Percentiles rank a stretch among this genome's conserved stretches.
These are phyloP conservation scores for Trichomalopsis sarcophagae DNA, from an alignment of 1,140 invertebrate species.

Conservation along the genomic window DNA sequence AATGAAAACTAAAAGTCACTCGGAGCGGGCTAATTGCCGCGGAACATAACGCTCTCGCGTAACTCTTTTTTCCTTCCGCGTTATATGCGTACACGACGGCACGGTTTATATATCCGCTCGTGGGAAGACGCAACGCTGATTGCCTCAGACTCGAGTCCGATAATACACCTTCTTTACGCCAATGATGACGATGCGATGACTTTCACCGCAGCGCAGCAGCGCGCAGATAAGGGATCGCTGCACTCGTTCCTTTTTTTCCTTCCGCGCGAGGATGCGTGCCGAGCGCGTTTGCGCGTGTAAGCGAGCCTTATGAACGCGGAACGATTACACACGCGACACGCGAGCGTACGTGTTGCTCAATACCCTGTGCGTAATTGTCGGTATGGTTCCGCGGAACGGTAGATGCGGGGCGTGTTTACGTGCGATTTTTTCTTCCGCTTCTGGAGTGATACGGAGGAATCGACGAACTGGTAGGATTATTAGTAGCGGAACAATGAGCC, in stretches of 20 bases:
- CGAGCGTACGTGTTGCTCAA: neutral
- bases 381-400: neutral
- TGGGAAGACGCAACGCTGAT: neutral
- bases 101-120: neutral
- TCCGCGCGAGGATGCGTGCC: neutral
- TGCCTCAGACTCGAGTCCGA: neutral
- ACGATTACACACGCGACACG: conserved; percentile 11
- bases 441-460: no score
- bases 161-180: neutral
- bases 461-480: no score
- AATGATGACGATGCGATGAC: conserved; percentile 1
- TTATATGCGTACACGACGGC: neutral
- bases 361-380: neutral
- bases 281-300: neutral
- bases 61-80: neutral
- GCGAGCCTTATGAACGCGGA: neutral
- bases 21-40: neutral
- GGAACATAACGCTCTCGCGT: neutral
- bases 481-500: neutral
- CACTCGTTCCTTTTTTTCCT: neutral
- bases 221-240: neutral
- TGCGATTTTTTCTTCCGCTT: neutral
- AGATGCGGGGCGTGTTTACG: neutral
- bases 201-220: neutral
- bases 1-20: conserved; percentile 1